These are phyloP conservation scores for Melozone crissalis DNA, from an alignment of 2,113 vertebrate genomes.

Conservation along the genomic window DNA sequence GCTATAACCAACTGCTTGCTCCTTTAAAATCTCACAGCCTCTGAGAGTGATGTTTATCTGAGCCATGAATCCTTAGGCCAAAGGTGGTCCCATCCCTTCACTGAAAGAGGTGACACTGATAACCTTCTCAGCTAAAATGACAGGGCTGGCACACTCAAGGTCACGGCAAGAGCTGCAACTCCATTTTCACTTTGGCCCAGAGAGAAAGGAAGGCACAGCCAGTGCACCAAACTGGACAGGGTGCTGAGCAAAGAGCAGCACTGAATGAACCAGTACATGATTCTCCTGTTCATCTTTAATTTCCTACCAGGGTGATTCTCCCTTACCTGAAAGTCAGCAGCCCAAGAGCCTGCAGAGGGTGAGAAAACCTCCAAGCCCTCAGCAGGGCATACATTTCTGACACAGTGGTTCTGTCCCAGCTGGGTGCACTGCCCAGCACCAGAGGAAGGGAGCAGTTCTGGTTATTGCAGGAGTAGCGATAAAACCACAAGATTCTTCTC, in stretches of 20 bases:
- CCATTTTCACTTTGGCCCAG: not conserved
- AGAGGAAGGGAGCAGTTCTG: slow-evolving; percentile 79
- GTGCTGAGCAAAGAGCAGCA: not conserved
- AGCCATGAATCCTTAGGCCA: not conserved
- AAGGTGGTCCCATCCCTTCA: not conserved
- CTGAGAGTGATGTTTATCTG: not conserved
- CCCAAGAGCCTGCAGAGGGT: slow-evolving; percentile 81
- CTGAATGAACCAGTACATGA: not conserved
- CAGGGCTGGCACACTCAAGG: not conserved
- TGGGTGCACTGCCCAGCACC: slow-evolving; percentile 78
- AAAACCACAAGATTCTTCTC: slow-evolving; percentile 83
- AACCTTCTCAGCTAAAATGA: not conserved
- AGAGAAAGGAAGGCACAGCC: not conserved
- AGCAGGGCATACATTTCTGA: slow-evolving; percentile 78
- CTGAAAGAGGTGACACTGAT: not conserved
- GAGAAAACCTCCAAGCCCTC: slow-evolving; percentile 76
- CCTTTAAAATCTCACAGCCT: not conserved
- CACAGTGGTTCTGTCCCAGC: slow-evolving; percentile 74
- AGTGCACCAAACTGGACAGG: not conserved
- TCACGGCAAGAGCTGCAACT: not conserved
- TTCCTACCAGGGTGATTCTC: not conserved
- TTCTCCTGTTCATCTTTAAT: not conserved
- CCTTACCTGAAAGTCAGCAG: slow-evolving; percentile 81
- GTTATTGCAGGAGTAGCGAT: slow-evolving; percentile 71
- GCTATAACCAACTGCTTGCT: not conserved